Percentiles rank a stretch among this genome's conserved stretches.
These are phyloP conservation scores for Tachina fera DNA, from an alignment of 2,888 invertebrate genomes.

Conservation along the genomic window DNA sequence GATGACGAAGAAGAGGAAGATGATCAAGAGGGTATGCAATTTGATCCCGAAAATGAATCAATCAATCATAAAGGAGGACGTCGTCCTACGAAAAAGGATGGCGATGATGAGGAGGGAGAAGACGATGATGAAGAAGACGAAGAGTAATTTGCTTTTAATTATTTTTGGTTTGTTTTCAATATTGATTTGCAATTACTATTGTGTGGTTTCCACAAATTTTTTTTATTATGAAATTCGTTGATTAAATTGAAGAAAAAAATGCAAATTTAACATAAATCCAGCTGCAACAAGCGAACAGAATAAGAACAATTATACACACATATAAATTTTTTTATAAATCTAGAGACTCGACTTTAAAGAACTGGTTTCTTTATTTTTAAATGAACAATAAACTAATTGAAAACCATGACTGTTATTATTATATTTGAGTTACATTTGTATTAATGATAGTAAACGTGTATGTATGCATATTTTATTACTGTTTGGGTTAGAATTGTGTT, in stretches of 20 bases:
- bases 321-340: conserved; percentile 37
- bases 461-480: too few relatives aligned
- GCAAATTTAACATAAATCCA: conserved; percentile 22
- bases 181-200: conserved; percentile 48
- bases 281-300: conserved; percentile 28
- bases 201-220: conserved; percentile 47
- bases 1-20: conserved; percentile 91
- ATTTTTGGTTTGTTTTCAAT: conserved; percentile 14
- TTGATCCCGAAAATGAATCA: conserved; percentile 81
- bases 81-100: conserved; percentile 73
- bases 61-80: conserved; percentile 79
- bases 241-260: conserved; percentile 16
- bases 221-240: conserved; percentile 29
- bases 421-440: too few relatives aligned
- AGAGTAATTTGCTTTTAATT: conserved; percentile 45
- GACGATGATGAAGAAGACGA: conserved; percentile 73
- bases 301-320: conserved; percentile 28
- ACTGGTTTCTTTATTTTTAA: conserved; percentile 48
- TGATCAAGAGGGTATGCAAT: conserved; percentile 83
- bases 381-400: conserved; percentile 39
- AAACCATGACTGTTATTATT: neutral
- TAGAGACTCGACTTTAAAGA: conserved; percentile 43
- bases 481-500: too few relatives aligned
- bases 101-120: conserved; percentile 74
- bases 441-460: too few relatives aligned